Percentiles rank a stretch among this genome's conserved stretches.
These are phyloP conservation scores for Oryzias woworae DNA, from an alignment of 2,113 vertebrate species.

Conservation along the genomic window DNA sequence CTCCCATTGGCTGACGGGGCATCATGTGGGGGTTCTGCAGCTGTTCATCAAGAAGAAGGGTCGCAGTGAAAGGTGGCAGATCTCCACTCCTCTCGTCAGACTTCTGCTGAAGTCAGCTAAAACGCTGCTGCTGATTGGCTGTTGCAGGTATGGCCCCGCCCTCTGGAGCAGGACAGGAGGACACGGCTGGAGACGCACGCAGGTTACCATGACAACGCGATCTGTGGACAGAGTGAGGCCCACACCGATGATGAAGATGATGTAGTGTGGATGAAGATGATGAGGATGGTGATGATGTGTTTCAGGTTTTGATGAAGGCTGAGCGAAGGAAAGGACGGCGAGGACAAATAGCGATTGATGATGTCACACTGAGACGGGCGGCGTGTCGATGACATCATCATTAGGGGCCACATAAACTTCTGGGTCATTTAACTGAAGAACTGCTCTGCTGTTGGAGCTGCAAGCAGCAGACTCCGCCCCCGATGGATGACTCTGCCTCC, in stretches of 20 bases:
- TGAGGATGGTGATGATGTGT: neutral
- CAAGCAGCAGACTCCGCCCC: neutral
- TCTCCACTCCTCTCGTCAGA: neutral
- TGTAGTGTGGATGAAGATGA: neutral
- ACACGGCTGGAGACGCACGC: constrained; percentile 85
- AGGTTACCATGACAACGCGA: constrained; percentile 76
- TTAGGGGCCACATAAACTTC: too few relatives aligned
- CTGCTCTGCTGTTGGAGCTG: neutral
- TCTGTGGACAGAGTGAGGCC: constrained; percentile 82
- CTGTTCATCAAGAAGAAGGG: constrained; percentile 80
- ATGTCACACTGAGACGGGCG: constrained; percentile 51
- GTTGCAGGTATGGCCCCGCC: constrained; percentile 71
- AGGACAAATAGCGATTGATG: constrained; percentile 57
- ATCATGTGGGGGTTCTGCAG: constrained; percentile 82
- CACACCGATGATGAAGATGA: neutral
- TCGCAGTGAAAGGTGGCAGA: constrained; percentile 41
- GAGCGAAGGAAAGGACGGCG: constrained; percentile 36
- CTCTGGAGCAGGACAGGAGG: constrained; percentile 86
- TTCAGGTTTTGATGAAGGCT: constrained; percentile 57
- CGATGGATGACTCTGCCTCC: neutral
- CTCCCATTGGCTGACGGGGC: constrained; percentile 82
- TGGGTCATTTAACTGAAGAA: constrained; percentile 7
- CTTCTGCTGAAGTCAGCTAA: neutral
- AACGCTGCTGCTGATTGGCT: constrained; percentile 22
- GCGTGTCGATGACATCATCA: constrained; percentile 49